Conservation (phyloP, 2,888 invertebrate genomes). For the Pristionchus entomophagus region DNA sequence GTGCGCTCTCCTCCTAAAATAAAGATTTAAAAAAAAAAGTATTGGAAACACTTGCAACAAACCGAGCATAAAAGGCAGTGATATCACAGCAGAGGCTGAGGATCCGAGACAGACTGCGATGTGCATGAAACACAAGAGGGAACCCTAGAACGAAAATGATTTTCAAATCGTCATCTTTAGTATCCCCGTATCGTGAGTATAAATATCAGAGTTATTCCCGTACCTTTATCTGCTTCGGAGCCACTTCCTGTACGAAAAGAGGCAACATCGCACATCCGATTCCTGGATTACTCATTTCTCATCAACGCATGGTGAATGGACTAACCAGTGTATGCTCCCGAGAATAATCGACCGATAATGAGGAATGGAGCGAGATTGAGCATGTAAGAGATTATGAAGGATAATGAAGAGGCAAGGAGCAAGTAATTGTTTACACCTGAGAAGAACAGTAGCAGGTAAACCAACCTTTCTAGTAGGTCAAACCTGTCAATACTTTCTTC, state of each 20-base stretch:
- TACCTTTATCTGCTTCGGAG: slow-evolving; percentile 70
- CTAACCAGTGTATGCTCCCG: slow-evolving; percentile 57
- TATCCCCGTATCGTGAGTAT: too few species aligned
- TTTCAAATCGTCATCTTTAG: too few species aligned
- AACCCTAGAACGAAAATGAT: too few species aligned
- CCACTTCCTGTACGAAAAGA: slow-evolving; percentile 68
- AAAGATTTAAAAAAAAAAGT: neutral
- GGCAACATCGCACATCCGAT: slow-evolving; percentile 67
- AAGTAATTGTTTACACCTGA: slow-evolving; percentile 23
- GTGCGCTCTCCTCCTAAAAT: slow-evolving; percentile 54
- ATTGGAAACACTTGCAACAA: neutral
- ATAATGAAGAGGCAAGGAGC: slow-evolving; percentile 2
- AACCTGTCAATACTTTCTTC: slow-evolving; percentile 52
- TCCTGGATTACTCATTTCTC: slow-evolving; percentile 52
- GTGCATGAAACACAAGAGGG: slow-evolving; percentile 68
- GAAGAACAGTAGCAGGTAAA: neutral
- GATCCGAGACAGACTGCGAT: slow-evolving; percentile 71
- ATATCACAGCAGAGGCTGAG: slow-evolving; percentile 68
- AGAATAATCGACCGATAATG: slow-evolving; percentile 54
- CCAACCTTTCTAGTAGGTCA: neutral
- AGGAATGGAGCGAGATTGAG: slow-evolving; percentile 58
- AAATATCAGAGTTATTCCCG: neutral
- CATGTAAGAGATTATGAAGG: slow-evolving; percentile 51
- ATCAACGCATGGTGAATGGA: too few species aligned
- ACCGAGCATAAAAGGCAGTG: slow-evolving; percentile 65